Evolutionary conservation across 2,888 invertebrate species (phyloP).

Genomic region (Cerastis leucographa): DNA sequence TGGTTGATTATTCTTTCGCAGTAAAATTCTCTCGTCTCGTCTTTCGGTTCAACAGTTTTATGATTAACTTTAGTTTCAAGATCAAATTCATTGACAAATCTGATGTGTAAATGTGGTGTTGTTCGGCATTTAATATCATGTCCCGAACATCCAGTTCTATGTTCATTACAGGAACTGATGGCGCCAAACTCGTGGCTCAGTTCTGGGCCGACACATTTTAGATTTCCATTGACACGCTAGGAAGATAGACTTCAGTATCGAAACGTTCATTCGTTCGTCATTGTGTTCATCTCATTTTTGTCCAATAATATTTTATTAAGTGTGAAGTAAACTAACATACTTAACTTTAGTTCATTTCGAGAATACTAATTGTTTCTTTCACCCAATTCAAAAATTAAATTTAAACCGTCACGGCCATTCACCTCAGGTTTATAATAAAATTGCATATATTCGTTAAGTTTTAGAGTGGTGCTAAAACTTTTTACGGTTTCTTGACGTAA

Average conservation of each 20-base stretch:
- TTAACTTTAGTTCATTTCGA: conserved; percentile 15
- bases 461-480: conserved; percentile 56
- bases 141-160: not conserved
- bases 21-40: not conserved
- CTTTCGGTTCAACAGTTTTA: not conserved
- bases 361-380: conserved; percentile 7
- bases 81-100: not conserved
- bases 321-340: not conserved
- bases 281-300: not conserved
- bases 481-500: conserved; percentile 41
- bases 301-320: not conserved
- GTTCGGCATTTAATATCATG: not conserved
- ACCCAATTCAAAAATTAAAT: conserved; percentile 15
- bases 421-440: conserved; percentile 51
- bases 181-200: not conserved
- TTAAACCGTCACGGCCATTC: conserved; percentile 41
- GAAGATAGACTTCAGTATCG: not conserved
- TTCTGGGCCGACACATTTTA: not conserved
- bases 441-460: conserved; percentile 53
- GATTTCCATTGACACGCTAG: not conserved
- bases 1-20: not conserved
- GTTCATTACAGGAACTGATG: not conserved
- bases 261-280: not conserved
- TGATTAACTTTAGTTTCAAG: not conserved
- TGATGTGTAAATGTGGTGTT: not conserved